Evolutionary conservation across 2,888 invertebrate species (phyloP).

Genomic region (Amaurobius ferox): DNA sequence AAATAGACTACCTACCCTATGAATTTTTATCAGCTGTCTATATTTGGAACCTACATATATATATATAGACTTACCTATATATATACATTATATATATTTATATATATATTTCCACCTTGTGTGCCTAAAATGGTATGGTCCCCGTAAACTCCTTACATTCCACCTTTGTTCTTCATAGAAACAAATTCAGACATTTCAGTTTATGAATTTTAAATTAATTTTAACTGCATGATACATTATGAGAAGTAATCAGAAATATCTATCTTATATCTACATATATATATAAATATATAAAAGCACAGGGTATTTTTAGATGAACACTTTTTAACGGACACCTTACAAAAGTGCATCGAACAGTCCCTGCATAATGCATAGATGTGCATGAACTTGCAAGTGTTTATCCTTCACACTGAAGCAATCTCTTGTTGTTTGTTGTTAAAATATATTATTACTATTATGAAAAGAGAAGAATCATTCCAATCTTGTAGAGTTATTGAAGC

Average conservation of each 20-base stretch:
- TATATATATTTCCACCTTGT: slow-evolving; percentile 63
- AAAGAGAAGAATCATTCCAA: slow-evolving; percentile 52
- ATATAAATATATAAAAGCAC: slow-evolving; percentile 42
- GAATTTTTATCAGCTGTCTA: slow-evolving; percentile 63
- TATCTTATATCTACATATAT: slow-evolving; percentile 16
- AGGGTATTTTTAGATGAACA: slow-evolving; percentile 56
- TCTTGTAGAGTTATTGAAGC: slow-evolving; percentile 51
- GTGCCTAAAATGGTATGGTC: slow-evolving; percentile 69
- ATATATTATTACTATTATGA: slow-evolving; percentile 47
- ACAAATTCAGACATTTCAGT: background rate
- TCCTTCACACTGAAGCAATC: slow-evolving; percentile 25
- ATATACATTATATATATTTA: slow-evolving; percentile 49
- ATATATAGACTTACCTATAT: slow-evolving; percentile 63
- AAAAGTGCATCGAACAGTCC: slow-evolving; percentile 40
- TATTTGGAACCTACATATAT: slow-evolving; percentile 67
- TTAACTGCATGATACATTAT: background rate
- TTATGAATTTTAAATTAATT: background rate
- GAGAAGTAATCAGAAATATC: background rate
- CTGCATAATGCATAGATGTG: slow-evolving; percentile 33
- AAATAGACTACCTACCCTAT: slow-evolving; percentile 43
- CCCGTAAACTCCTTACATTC: slow-evolving; percentile 64
- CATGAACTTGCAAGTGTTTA: slow-evolving; percentile 29
- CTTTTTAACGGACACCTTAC: slow-evolving; percentile 39
- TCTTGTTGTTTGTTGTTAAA: slow-evolving; percentile 58
- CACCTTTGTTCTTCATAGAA: slow-evolving; percentile 41